Evolutionary conservation across 2,888 invertebrate genomes (phyloP).

Genomic region (Minunthozetes semirufus): DNA sequence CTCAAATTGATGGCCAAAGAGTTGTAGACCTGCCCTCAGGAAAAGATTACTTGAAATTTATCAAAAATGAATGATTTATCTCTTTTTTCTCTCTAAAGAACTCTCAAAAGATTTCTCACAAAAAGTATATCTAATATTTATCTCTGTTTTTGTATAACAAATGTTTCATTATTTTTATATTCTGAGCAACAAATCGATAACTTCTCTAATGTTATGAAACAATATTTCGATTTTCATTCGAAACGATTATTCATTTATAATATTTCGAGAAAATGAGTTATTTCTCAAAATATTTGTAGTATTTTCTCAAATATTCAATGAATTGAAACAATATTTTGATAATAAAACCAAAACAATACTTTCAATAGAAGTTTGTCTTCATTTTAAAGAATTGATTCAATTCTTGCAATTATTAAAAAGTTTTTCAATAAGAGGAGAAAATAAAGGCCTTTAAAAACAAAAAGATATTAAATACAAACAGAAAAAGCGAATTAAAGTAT

Average conservation of each 20-base stretch:
- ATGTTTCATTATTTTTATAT: slow-evolving; percentile 5
- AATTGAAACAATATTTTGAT: no score
- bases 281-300: background rate
- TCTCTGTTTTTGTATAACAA: background rate
- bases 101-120: background rate
- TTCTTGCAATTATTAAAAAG: no score
- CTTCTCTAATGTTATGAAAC: background rate
- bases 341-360: no score
- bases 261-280: background rate
- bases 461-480: no score
- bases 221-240: background rate
- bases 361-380: no score
- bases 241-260: background rate
- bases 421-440: no score
- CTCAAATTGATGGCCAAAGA: slow-evolving; percentile 54
- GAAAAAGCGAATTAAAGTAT: no score
- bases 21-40: slow-evolving; percentile 72
- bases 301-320: no score
- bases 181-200: background rate
- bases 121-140: background rate
- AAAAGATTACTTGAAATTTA: slow-evolving; percentile 61
- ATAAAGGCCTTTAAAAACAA: no score
- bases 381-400: no score
- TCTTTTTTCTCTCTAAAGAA: background rate
- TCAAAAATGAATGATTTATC: slow-evolving; percentile 14